These are phyloP conservation scores for Eudasyphora cyanicolor DNA, from an alignment of 2,888 invertebrate species.

Conservation along the genomic window DNA sequence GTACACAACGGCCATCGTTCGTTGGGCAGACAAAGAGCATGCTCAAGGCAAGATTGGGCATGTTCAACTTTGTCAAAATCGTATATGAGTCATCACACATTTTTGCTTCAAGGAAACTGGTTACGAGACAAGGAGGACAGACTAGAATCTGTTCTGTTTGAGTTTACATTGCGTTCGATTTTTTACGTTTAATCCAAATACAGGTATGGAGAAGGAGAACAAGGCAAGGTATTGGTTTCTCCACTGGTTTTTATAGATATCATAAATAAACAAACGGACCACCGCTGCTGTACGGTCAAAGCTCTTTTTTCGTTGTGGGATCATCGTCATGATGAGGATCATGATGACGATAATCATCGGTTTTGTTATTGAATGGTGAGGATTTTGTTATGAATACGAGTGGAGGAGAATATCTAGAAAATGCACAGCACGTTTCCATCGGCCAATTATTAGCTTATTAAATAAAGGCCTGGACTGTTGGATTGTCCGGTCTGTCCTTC, in stretches of 20 bases:
- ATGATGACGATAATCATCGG: too few relatives aligned
- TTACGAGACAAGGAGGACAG: not conserved
- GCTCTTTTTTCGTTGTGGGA: not conserved
- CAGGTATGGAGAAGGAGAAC: not conserved
- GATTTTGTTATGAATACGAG: not conserved
- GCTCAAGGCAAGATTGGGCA: slow-evolving; percentile 8
- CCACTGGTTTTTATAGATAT: not conserved
- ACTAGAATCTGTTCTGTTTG: not conserved
- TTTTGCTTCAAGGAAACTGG: not conserved
- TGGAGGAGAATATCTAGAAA: not conserved
- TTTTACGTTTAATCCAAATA: not conserved
- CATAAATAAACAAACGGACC: not conserved
- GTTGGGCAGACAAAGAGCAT: too few relatives aligned
- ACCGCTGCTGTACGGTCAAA: not conserved
- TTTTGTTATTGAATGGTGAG: not conserved
- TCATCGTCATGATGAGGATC: not conserved
- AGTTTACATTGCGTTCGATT: not conserved
- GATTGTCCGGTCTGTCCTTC: not conserved
- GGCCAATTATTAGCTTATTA: slow-evolving; percentile 2
- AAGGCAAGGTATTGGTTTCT: not conserved
- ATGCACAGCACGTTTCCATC: not conserved
- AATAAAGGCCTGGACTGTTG: not conserved
- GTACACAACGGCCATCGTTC: not conserved
- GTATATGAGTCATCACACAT: slow-evolving; percentile 17
- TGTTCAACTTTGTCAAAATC: not conserved